Base-by-base conservation (phyloP, 2,888 invertebrate species). In the Pedicia rivosa region DNA sequence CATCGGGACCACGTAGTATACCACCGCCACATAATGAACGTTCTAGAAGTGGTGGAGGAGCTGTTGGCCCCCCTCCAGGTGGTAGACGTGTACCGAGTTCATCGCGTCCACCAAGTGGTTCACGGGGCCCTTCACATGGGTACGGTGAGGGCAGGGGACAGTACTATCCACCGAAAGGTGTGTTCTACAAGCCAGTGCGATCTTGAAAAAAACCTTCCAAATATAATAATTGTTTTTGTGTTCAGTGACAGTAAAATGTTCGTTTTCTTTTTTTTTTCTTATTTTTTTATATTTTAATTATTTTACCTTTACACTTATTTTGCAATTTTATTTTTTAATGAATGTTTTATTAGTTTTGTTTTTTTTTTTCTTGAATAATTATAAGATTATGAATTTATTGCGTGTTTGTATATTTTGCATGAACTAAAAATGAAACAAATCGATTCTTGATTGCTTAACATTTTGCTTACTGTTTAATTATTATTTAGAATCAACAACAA, bases 91-190 rank as follows among this genome's bases (percentile, higher is more conserved):
- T 26, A 35, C 35, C 35, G 9, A 54, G 57, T 42, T 54, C 64
- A 46, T 57, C 65, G 41, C 54, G 64, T 45, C 57, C 65, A 38
- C 55, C 57, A 28, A 59, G 55, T 34, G 49, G 50, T 44, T 40
- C 47, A 20, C 43, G 49, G 41, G 58, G 67, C 37, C 78, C 76
- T 42, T 49, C 46, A 40, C 72, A 74, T 43, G 78, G 78, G 31
- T 78, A 74, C 49, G 76, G 77, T 14, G 78, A 76, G 52, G 74
- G 76, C 19, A 62, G 78, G 49, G 76, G 78, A 40, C 77, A 78
- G 56, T 78, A 78, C 57, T 73, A 74, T 61, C 71, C 73, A 47
- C 72, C 72, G 48, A 78, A 76, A 75, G 77, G 77, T 75, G 60
- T 54, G 61, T 57, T 46, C 50, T 48, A 46, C 45, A 47, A 51